Evolutionary conservation across 2,113 vertebrate species (phyloP).

Genomic region (Lethenteron reissneri): DNA sequence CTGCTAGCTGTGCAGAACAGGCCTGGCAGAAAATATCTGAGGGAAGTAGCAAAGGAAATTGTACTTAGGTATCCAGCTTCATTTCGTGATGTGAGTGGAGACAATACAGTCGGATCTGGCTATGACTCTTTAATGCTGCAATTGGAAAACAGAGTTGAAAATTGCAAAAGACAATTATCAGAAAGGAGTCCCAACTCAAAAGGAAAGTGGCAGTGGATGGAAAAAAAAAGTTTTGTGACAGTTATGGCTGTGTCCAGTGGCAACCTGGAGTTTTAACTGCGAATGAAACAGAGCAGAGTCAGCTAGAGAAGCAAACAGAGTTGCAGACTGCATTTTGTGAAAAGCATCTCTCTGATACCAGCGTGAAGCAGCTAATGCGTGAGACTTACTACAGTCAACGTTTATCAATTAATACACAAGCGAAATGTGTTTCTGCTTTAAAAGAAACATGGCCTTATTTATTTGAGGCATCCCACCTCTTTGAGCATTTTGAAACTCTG

Average conservation of each 20-base stretch:
- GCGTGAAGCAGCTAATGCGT: background rate
- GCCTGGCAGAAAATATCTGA: conserved; percentile 9
- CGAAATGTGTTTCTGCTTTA: background rate
- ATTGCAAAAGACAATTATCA: background rate
- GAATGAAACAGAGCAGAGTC: background rate
- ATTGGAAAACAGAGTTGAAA: conserved; percentile 10
- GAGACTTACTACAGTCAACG: no score
- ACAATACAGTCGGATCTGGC: conserved; percentile 5
- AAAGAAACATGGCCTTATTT: conserved; percentile 8
- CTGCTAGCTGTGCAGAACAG: background rate
- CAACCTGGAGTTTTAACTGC: conserved; percentile 6
- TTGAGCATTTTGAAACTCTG: conserved; percentile 9
- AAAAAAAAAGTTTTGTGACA: conserved; percentile 4
- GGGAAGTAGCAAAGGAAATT: conserved; percentile 8
- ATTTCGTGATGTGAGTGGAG: conserved; percentile 8
- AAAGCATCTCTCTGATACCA: conserved; percentile 4
- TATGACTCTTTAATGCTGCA: conserved; percentile 9
- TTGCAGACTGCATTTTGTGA: background rate
- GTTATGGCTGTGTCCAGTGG: conserved; percentile 9
- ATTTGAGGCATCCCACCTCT: conserved; percentile 11
- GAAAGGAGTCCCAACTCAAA: no score
- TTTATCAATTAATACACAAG: no score
- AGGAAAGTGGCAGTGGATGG: no score
- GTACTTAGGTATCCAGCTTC: conserved; percentile 8
- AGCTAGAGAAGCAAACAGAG: no score